Evolutionary conservation across 2,797 vertebrate genomes (phyloP), one percentile per base, ranked within the genome.

Genomic region (Coregonus ussuriensis): DNA sequence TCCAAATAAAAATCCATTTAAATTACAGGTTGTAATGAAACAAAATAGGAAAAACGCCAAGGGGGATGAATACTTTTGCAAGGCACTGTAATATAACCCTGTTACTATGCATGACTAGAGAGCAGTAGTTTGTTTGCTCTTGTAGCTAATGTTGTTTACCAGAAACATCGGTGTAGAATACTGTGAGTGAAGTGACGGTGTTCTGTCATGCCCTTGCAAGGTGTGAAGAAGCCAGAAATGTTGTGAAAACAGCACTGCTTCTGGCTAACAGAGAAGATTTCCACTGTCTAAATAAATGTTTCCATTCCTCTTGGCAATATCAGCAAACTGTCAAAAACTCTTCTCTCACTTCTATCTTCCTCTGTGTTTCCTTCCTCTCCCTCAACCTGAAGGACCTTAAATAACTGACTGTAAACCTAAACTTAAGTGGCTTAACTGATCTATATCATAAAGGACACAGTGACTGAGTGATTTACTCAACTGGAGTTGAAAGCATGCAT

Each of bases 351-450:
- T 86, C 79, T 84, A 63, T 56, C 37, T 78, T 25, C 3, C 68
- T 74, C 52, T 54, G 16, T 1, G 13, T 16, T 7, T 2, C 35
- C 76, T 90, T 87, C 86, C 70, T 65, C 41, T 47, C 37, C 88
- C n/a, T 25, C 87, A 87, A 88, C 88, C 85, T 79, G 79, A 81
- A 52, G 21, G 29, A 70, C 62, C 76, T 37, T 13, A 7, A 4
- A 33, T 79, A 15, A 15, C 14, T 33, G 65, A 29, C 65, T 18
- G 13, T 25, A n/a, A 18, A n/a, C 37, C 15, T 73, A 35, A 59
- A 29, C 4, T 25, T 47, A 11, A 47, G 41, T 47, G 21, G 31
- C 31, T 54, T 54, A 54, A 62, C 53, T 41, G 9, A 66, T 54
- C 31, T 74, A 29, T 33, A n/a, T 47, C 41, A 11, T 47, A 11